Base-by-base conservation (phyloP, 2,888 invertebrate species). In the Blastobasis lacticolella region DNA sequence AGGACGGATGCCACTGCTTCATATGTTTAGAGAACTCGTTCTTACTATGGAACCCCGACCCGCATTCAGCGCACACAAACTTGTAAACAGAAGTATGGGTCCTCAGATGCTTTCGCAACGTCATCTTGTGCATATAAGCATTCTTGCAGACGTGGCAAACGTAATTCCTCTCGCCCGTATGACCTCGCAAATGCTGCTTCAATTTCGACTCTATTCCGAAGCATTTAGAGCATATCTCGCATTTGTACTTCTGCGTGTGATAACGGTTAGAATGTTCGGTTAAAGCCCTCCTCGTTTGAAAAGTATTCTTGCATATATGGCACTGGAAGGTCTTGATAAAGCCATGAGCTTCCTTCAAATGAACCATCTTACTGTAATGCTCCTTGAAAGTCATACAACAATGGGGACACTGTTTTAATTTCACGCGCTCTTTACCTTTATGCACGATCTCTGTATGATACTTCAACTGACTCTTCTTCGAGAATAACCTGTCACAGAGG, bases 171-270 rank as follows among this genome's bases (percentile, higher is more conserved):
- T 86, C 86, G 0, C 84, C 83, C 0, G 79, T 79, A 51, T 87
- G 86, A 0, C 78, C 75, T 0, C 71, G 58, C 70, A 81, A 75
- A 51, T 89, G 89, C 37, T 79, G 75, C 51, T 80, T 83, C 6
- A 89, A 73, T 61, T 76, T 80, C 4, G 82, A 85, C 40, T 80
- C 75, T 58, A 82, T 80, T 1, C 79, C 69, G 37, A 89, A 89
- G 49, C 81, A 78, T 53, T 86, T 87, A 37, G 72, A 76, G 50
- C 89, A 89, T 1, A 80, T 61, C 48, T 80, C 74, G 41, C 89
- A 89, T 56, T 78, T 81, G 43, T 70, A 86, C 45, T 78, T 81
- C 10, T 88, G 78, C 4, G 86, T 83, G 45, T 88, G 88, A 5
- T 71, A 61, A 50, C 62, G 68, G 0, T 71, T 80, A 0, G 61